phyloP scores from a whole-genome alignment of 1,140 invertebrate genomes.

The Fopius arisanus region DNA sequence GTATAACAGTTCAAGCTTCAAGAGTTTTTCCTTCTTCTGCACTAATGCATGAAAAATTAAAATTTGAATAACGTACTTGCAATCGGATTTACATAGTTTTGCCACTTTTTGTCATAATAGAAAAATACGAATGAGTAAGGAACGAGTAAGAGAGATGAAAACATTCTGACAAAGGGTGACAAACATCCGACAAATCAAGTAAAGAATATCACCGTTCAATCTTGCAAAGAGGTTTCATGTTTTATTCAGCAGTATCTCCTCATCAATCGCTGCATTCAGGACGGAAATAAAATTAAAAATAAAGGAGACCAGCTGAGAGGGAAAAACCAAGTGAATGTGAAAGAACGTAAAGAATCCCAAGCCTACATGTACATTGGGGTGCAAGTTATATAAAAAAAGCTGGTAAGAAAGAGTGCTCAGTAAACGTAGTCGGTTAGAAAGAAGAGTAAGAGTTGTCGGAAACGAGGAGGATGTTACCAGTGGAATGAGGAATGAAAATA shows the following conservation, averaged over 20 bases:
- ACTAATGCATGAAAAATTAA: background rate
- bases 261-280: background rate
- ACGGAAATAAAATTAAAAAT: constrained; percentile 1
- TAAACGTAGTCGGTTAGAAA: background rate
- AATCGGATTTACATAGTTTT: background rate
- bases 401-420: background rate
- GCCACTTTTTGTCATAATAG: background rate
- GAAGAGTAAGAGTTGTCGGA: background rate
- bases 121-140: background rate
- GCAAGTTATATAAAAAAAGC: background rate
- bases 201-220: background rate
- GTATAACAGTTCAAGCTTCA: background rate
- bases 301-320: background rate
- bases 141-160: background rate
- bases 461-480: background rate
- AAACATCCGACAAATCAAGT: background rate
- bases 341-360: background rate
- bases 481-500: constrained; percentile 9
- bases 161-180: background rate
- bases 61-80: background rate
- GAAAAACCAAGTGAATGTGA: background rate
- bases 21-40: background rate
- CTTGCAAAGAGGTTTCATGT: background rate
- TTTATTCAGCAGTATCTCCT: background rate
- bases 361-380: background rate